Conservation (phyloP, 2,113 vertebrate species). For the Campylomormyrus tamandua region DNA sequence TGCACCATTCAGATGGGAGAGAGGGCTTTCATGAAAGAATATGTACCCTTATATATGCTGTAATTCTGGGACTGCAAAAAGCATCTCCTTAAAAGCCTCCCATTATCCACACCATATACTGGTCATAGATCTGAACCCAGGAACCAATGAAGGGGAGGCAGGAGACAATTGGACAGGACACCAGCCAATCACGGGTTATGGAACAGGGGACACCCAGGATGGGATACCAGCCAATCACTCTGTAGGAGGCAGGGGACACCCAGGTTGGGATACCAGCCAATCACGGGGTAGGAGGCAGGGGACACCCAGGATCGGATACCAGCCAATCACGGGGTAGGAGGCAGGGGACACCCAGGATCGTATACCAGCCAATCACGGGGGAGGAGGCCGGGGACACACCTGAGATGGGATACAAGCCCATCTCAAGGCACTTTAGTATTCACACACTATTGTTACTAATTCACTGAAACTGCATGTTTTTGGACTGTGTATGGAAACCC, state of each 20-base stretch:
- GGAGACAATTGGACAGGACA: neutral
- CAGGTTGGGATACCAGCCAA: no score
- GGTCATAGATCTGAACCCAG: neutral
- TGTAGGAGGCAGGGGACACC: no score
- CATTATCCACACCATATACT: neutral
- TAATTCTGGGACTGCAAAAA: neutral
- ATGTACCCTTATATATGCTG: neutral
- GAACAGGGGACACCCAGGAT: no score
- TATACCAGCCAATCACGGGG: no score
- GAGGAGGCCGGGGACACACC: no score
- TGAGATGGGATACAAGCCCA: neutral
- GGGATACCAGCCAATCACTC: no score
- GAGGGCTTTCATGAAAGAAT: neutral
- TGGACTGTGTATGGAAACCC: neutral
- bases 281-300: no score
- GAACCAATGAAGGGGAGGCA: neutral
- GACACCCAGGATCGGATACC: no score
- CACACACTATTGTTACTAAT: neutral
- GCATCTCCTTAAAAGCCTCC: neutral
- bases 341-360: no score
- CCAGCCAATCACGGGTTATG: no score
- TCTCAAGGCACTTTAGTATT: neutral
- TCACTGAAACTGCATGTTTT: neutral
- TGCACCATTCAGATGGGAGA: neutral
- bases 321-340: no score